Conservation (phyloP, 2,888 invertebrate species). For the Drosophila crucigera region DNA sequence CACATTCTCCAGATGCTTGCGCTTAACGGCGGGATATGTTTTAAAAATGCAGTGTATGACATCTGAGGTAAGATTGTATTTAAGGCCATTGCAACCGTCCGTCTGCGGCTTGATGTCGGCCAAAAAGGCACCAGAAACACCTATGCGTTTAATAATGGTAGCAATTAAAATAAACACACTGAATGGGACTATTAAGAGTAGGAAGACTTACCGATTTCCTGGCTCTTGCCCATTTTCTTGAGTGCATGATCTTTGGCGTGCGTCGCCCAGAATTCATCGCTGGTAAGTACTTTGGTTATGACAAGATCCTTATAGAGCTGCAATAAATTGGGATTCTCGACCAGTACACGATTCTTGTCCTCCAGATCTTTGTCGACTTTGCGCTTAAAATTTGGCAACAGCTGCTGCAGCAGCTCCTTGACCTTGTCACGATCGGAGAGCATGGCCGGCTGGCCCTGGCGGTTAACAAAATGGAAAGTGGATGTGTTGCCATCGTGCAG, state of each 20-base stretch:
- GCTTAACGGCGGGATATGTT: slow-evolving; percentile 99
- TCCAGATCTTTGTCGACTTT: slow-evolving; percentile 96
- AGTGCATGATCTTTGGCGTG: slow-evolving; percentile 92
- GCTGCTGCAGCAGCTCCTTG: slow-evolving; percentile 94
- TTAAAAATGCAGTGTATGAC: slow-evolving; percentile 99
- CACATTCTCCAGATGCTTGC: slow-evolving; percentile 98
- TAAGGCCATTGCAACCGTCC: slow-evolving; percentile 98
- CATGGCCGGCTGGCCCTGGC: slow-evolving; percentile 92
- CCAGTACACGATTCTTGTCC: slow-evolving; percentile 95
- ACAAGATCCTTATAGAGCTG: slow-evolving; percentile 99
- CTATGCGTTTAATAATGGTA: slow-evolving; percentile 78
- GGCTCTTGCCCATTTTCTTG: slow-evolving; percentile 90
- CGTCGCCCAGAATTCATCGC: slow-evolving; percentile 99
- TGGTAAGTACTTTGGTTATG: slow-evolving; percentile 96
- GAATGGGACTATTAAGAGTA: not conserved
- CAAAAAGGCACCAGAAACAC: slow-evolving; percentile 91
- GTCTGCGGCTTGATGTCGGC: slow-evolving; percentile 98
- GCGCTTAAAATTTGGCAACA: slow-evolving; percentile 96
- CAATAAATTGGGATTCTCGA: slow-evolving; percentile 95
- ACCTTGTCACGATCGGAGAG: slow-evolving; percentile 96
- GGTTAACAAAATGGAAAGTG: slow-evolving; percentile 98
- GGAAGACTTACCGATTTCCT: slow-evolving; percentile 90
- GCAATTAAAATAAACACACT: not conserved
- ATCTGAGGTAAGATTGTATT: slow-evolving; percentile 98
- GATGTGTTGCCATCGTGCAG: slow-evolving; percentile 97